phyloP scores from a whole-genome alignment of 2,888 invertebrate genomes.

The Thera britannica region DNA sequence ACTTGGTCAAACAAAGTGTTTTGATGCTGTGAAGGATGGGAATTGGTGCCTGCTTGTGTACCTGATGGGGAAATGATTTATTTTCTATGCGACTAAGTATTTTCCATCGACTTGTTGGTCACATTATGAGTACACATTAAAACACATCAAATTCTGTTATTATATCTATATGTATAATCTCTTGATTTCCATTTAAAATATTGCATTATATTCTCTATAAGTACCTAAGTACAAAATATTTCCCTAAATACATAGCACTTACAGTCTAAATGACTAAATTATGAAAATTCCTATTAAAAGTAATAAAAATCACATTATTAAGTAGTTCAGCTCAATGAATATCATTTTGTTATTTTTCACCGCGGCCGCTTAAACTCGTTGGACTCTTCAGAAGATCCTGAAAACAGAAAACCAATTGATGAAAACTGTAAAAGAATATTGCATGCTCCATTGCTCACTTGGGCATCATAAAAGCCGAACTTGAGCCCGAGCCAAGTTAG shows the following conservation, averaged over 20 bases:
- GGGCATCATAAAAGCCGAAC: no score
- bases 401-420: slow-evolving; percentile 28
- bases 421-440: neutral
- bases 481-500: no score
- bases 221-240: slow-evolving; percentile 50
- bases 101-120: neutral
- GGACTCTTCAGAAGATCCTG: slow-evolving; percentile 80
- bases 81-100: neutral
- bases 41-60: neutral
- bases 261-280: slow-evolving; percentile 78
- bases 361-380: slow-evolving; percentile 78
- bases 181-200: slow-evolving; percentile 55
- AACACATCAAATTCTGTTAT: slow-evolving; percentile 34
- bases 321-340: slow-evolving; percentile 58
- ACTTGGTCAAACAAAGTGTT: no score
- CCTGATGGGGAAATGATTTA: no score
- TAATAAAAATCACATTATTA: slow-evolving; percentile 78
- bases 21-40: neutral
- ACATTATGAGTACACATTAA: slow-evolving; percentile 10
- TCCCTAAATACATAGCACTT: slow-evolving; percentile 61
- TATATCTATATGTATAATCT: slow-evolving; percentile 36
- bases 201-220: slow-evolving; percentile 53
- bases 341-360: slow-evolving; percentile 52
- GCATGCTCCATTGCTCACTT: neutral
- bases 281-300: slow-evolving; percentile 63